Evolutionary conservation across 2,797 vertebrate species (phyloP), one percentile per base, ranked within the genome.

Genomic region (Clarias platycephalus): DNA sequence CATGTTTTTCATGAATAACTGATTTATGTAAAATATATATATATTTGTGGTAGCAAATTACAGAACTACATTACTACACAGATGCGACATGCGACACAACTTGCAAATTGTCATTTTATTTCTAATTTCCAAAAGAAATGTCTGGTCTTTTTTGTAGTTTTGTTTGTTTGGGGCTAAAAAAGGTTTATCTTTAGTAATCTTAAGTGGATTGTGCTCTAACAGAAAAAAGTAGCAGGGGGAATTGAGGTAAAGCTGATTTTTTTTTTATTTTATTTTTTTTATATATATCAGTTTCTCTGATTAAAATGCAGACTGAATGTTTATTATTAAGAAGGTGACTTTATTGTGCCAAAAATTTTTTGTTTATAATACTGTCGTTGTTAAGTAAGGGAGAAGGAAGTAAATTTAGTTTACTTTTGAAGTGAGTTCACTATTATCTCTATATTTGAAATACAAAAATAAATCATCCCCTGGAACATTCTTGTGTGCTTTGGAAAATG

Each of bases 401-500:
- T 49, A n/a, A 57, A 18, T 76, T 57, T 57, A 57, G 26, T 57
- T 60, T 60, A 37, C 5, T 15, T 77, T 77, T 60, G 22, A 77
- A 77, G n/a, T 28, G 37, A 64, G 20, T 85, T 68, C 1, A 31
- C 8, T 58, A 55, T 80, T 72, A 72, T 60, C 40, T 71, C 57
- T 71, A 24, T 58, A 58, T 71, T 75, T 87, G 22, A 86, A 87
- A 68, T 81, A 37, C 40, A 68, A 83, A 34, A 79, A 44, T 49
- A 87, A 49, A 44, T 75, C 37, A 28, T 15, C 31, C 44, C 62
- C 44, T 81, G 66, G 82, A 82, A 82, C 31, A 84, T 86, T 89
- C 31, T 79, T 85, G 62, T 87, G 79, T 87, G 83, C 64, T 78
- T 87, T 84, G 81, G 82, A 88, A 80, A 74, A 81, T 72, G 28